Base-by-base conservation (phyloP, 1,140 invertebrate genomes). In the Drosophila sucinea region DNA sequence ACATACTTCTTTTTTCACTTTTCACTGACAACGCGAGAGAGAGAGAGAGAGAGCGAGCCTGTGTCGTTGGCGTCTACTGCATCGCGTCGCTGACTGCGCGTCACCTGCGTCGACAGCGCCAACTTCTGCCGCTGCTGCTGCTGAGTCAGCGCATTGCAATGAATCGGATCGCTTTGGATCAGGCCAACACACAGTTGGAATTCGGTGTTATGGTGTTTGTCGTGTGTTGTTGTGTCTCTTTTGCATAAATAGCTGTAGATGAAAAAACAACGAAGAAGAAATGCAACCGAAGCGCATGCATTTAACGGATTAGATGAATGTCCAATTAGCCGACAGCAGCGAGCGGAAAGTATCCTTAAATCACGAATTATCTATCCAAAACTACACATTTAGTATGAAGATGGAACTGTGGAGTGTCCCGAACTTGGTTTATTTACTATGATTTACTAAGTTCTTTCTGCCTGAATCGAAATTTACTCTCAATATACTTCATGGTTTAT, bases 101-200 rank as follows among this genome's bases (percentile, higher is more conserved):
- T 51, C 44, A 51, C 44, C 44, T 51, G 44, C 44, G 44, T 51
- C 44, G 44, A 51, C 44, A 51, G 44, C 44, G 44, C 25, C 44
- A 51, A 51, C 44, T 51, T 25, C 4, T 38, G 35, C 35, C 4
- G 30, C 30, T 30, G 30, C 30, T 38, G 41, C 44, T 51, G 32
- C 29, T 58, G 56, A 58, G 56, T 58, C 56, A 58, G 56, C 56
- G 56, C 56, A 35, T 58, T 35, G 56, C 56, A 58, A 35, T 58
- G 56, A 17, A 7, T 58, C 17, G 32, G 56, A 57, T 23, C 30
- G 56, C 6, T 25, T 58, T 33, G 32, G 56, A 57, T 23, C 30
- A 57, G 33, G 32, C 56, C 30, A 57, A 57, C 30, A 57, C 32
- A 57, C n/a, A 35, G 17, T 32, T 33, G 30, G 30, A 57, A 33